Evolutionary conservation across 1,140 invertebrate species (phyloP).

Genomic region (Eumaeus atala): DNA sequence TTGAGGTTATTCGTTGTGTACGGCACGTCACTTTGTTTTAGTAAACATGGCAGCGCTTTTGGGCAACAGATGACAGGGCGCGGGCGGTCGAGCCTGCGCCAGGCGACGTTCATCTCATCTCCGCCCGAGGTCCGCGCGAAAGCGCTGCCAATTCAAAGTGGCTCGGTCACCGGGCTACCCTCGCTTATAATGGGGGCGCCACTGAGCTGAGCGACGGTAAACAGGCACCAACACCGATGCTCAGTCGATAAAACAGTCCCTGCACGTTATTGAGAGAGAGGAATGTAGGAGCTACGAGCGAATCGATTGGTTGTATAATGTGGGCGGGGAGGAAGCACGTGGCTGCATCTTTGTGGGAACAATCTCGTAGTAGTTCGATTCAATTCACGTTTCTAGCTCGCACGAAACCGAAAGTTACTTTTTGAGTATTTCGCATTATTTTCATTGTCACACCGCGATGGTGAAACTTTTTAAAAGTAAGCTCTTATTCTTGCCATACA

Average conservation of each 20-base stretch:
- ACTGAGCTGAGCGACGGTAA: constrained; percentile 55
- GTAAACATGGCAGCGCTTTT: constrained; percentile 67
- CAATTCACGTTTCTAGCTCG: constrained; percentile 29
- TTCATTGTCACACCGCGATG: no score
- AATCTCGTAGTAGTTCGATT: constrained; percentile 13
- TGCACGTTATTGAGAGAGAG: constrained; percentile 33
- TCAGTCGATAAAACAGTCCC: constrained; percentile 61
- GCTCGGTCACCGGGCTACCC: constrained; percentile 24
- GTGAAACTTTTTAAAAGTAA: no score
- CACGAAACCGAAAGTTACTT: constrained; percentile 28
- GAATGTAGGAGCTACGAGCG: constrained; percentile 41
- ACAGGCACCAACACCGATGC: constrained; percentile 56
- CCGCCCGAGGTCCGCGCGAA: constrained; percentile 40
- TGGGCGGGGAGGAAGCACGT: constrained; percentile 65
- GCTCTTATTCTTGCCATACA: no score
- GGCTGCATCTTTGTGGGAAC: constrained; percentile 45
- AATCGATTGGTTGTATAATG: constrained; percentile 64
- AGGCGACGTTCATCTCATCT: constrained; percentile 57
- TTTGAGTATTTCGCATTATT: constrained; percentile 9
- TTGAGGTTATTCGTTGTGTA: constrained; percentile 69
- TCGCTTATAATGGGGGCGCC: constrained; percentile 49
- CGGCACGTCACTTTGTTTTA: constrained; percentile 64
- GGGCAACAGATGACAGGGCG: constrained; percentile 68
- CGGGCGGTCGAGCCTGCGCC: constrained; percentile 64
- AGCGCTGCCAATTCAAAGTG: constrained; percentile 47